Evolutionary conservation across 2,113 vertebrate genomes (phyloP), one percentile per base, ranked within the genome.

Genomic region (Cynoglossus semilaevis): DNA sequence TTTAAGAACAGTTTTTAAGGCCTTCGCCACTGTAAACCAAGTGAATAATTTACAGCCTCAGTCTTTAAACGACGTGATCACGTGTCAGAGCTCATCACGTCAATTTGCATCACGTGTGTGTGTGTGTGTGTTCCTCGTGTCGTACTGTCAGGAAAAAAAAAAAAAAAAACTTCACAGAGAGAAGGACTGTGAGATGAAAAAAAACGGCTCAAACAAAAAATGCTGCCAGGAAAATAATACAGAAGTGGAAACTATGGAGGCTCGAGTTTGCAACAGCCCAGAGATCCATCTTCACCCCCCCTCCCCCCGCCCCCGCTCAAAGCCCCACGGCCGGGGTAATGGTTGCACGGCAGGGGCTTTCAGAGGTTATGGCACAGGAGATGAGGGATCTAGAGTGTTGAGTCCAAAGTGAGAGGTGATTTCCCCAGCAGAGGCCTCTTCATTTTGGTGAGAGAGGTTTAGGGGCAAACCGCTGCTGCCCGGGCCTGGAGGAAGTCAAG

Each of bases 231-330:
- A 74, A 68, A 85, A 72, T 84, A 85, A 89, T 84, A 77, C 74
- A 68, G 83, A 83, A 72, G 78, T 83, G 78, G 79, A 61, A 84
- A 79, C 74, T 70, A 54, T 48, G 77, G 77, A 50, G 74, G 73
- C 85, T 74, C 63, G 58, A 29, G 74, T 72, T 62, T 48, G 73
- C 64, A 77, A 81, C 77, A 58, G 67, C 76, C 56, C 70, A 58
- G 29, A 77, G 78, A 89, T 89, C 80, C 83, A 85, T 89, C 86
- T 86, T 78, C 67, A n/a, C n/a, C n/a, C n/a, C n/a, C n/a, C n/a
- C 22, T 6, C 22, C 6, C 22, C 22, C 3, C 22, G 3, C 22
- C 55, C 67, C 82, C 84, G 79, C 76, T 87, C 86, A 87, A 80
- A 84, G 70, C 81, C 85, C 70, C 51, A 61, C 78, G 48, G 51